Evolutionary conservation across 2,797 vertebrate genomes (phyloP), one percentile per base, ranked within the genome.

Genomic region (Pantherophis alleghaniensis): DNA sequence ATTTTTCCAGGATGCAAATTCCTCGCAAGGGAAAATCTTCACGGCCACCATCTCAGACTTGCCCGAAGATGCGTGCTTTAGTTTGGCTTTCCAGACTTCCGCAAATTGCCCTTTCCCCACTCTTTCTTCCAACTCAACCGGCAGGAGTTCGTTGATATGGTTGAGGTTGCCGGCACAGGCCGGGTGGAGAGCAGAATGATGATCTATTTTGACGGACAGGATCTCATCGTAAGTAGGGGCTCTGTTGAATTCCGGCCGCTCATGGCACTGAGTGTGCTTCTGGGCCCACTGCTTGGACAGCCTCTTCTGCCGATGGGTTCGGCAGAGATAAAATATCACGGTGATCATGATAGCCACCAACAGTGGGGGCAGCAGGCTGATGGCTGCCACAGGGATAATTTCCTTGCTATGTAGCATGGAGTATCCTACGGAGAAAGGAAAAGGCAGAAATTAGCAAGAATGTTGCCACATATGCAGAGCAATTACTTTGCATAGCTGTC

Each of bases 21-120:
- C 98, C 88, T 98, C 97, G 0, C 97, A 97, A 0, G 98, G 98
- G 93, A 99, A 99, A 94, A 99, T 98, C 97, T 99, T 99, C 91
- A 99, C 98, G 0, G 98, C 99, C 91, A 99, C 98, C 0, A 97
- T 98, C 93, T 98, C 98, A 0, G 98, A 98, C 89, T 98, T 97
- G 1, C 96, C 96, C 0, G 95, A 97, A 4, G 86, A 94, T 90
- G 97, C 95, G 86, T 97, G 98, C 94, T 98, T 98, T 87, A 98
- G 97, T 66, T 97, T 97, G 6, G 97, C 98, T 94, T 97, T 97
- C 98, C 99, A 99, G 55, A 99, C 98, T 91, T 98, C 98, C 0
- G 98, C 98, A 0, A 98, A 99, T 90, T 98, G 98, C 2, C 99
- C 99, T 74, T 98, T 99, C 69, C 98, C 99, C 92, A 99, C 98